These are phyloP conservation scores for Cryptomyrus ogoouensis DNA, from an alignment of 2,113 vertebrate species.

Conservation along the genomic window DNA sequence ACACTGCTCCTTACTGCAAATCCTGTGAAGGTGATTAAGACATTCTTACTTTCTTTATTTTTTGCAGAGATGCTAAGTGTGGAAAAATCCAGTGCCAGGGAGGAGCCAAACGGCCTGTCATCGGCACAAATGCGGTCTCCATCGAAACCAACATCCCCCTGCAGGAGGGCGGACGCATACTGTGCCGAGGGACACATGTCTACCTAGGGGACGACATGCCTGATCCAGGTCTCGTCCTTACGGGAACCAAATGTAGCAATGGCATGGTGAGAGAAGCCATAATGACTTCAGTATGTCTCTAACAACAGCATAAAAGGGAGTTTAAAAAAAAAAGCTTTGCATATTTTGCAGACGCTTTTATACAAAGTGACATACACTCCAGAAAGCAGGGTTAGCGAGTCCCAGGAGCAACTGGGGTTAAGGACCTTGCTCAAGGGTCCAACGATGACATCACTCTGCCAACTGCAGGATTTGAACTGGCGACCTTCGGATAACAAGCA, in stretches of 20 bases:
- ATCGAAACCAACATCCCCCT: slow-evolving; percentile 97
- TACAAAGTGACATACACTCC: neutral
- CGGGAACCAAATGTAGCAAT: slow-evolving; percentile 87
- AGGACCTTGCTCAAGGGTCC: neutral
- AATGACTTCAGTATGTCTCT: neutral
- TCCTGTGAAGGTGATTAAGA: neutral
- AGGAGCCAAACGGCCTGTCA: slow-evolving; percentile 88
- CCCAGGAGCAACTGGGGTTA: neutral
- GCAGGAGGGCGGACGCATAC: slow-evolving; percentile 82
- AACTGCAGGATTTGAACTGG: neutral
- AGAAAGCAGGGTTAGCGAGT: neutral
- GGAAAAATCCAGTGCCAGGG: slow-evolving; percentile 98
- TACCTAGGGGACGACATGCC: slow-evolving; percentile 96
- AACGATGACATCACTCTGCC: neutral
- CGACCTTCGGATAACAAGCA: neutral
- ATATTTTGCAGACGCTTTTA: neutral
- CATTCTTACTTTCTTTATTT: neutral
- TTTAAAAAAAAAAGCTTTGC: neutral
- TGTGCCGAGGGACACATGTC: slow-evolving; percentile 92
- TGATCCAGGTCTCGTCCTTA: slow-evolving; percentile 87
- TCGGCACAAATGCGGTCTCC: slow-evolving; percentile 96
- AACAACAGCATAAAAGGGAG: neutral
- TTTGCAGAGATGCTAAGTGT: slow-evolving; percentile 86
- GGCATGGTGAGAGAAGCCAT: slow-evolving; percentile 70
- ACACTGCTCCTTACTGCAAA: neutral